Evolutionary conservation across 1,140 invertebrate species (phyloP).

Genomic region (Brachionus paranguensis): DNA sequence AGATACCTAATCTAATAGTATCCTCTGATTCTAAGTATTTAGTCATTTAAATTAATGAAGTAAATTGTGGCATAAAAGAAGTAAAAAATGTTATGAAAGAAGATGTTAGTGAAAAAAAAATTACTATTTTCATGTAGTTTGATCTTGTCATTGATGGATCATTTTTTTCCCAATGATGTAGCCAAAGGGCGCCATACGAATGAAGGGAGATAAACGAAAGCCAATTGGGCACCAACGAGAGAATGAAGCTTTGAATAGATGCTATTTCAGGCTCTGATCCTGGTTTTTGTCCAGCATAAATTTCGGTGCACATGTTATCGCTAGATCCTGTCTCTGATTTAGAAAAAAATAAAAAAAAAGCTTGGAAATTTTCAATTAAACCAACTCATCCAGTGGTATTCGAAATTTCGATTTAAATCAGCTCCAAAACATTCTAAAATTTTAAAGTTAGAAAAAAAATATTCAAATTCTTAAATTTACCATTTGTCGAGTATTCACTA

Average conservation of each 20-base stretch:
- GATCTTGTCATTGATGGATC: not conserved
- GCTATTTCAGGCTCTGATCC: not conserved
- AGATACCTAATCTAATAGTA: too few species aligned
- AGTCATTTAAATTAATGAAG: too few species aligned
- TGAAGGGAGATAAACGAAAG: slow-evolving; percentile 7
- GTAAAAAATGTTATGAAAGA: too few species aligned
- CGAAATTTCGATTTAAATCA: slow-evolving; percentile 38
- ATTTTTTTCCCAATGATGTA: slow-evolving; percentile 21
- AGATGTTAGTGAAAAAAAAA: not conserved
- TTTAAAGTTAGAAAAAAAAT: not conserved
- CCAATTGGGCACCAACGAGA: not conserved
- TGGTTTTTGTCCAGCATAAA: not conserved
- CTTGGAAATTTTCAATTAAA: not conserved
- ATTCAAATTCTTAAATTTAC: not conserved
- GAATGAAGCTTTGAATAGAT: not conserved
- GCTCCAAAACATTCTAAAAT: slow-evolving; percentile 39
- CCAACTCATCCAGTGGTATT: slow-evolving; percentile 34
- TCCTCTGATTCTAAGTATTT: too few species aligned
- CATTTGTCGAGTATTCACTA: not conserved
- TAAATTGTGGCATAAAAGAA: too few species aligned
- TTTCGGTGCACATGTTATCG: not conserved
- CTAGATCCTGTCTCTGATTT: not conserved
- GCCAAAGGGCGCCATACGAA: slow-evolving; percentile 19
- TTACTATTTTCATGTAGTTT: slow-evolving; percentile 24
- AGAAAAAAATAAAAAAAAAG: not conserved